Evolutionary conservation across 30 jellyfish, hydroid and myxozoan genomes (phyloP).

Genomic region (Cassiopea andromeda): DNA sequence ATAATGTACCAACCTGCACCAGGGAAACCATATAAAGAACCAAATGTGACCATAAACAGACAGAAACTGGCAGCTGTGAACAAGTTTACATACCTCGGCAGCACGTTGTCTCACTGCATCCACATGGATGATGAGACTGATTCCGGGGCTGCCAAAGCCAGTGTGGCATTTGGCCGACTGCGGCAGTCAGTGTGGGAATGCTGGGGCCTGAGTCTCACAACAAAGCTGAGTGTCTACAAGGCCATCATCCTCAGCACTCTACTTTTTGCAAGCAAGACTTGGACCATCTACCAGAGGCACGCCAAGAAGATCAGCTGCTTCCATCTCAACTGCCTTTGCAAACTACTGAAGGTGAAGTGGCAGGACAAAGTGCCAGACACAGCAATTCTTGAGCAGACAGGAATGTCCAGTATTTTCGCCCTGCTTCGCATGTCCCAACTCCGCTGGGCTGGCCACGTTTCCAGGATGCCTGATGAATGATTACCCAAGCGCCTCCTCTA

Average conservation of each 20-base stretch:
- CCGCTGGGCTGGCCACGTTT: background rate
- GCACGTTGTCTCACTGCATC: background rate
- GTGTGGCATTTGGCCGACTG: background rate
- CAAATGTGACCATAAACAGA: background rate
- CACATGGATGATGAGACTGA: background rate
- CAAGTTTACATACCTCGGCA: background rate
- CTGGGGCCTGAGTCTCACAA: background rate
- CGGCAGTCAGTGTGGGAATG: background rate
- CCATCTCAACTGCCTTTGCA: constrained; percentile 14
- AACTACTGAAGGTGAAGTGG: background rate
- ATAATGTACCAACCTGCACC: background rate
- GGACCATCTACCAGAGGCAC: constrained; percentile 43
- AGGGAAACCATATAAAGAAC: background rate
- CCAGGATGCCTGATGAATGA: background rate
- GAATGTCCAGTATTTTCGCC: background rate
- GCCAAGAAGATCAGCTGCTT: constrained; percentile 24
- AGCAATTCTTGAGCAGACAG: background rate
- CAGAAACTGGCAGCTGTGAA: background rate
- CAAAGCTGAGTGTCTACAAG: background rate
- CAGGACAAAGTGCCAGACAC: background rate
- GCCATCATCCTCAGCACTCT: background rate
- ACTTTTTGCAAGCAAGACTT: background rate
- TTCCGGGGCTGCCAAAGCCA: background rate
- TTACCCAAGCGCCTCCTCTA: background rate
- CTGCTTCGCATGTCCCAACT: background rate